Base-by-base conservation (phyloP, 2,888 invertebrate species). In the Epinotia nisella region DNA sequence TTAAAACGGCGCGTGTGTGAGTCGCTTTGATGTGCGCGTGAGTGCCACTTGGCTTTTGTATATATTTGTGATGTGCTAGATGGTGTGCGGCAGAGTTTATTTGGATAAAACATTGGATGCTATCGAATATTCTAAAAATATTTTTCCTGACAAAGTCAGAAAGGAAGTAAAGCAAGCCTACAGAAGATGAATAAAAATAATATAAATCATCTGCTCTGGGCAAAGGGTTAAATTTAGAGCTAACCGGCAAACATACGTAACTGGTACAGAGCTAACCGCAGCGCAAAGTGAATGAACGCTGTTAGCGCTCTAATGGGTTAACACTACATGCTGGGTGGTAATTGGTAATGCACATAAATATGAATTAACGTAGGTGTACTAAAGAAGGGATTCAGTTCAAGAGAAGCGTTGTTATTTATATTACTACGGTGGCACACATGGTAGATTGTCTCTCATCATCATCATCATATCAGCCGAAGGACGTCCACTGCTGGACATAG, bases 1-100 rank as follows among this genome's bases (percentile, higher is more conserved):
- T 86, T 88, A 85, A 86, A 87, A 82, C 76, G 78, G 77, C 79
- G 70, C 67, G 79, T 82, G 81, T 81, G 78, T 82, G 81, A 79
- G 76, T 78, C 76, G 45, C 24, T 56, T 59, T 21, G 53, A 45
- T 65, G 51, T 58, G 59, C 3, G 68, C n/a, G 68, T 62, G 55
- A 55, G 62, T 29, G 41, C 41, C 17, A 10, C 19, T 7, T 1
- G 21, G 65, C 55, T 21, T 41, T 39, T 66, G 55, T 35, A 9
- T 53, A 35, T 53, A 15, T 64, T 53, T 53, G 21, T 15, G 39
- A 19, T 11, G 13, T 11, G 51, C 1, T 13, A 11, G 29, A 35
- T 51, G 21, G 29, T 5, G 29, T 29, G 29, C 5, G 29, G 7
- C 7, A 7, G 29, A 4, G 5, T 29, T 29, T 29, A 5, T 29